phyloP scores from a whole-genome alignment of 2,113 vertebrate genomes.

The Dromiciops gliroides region DNA sequence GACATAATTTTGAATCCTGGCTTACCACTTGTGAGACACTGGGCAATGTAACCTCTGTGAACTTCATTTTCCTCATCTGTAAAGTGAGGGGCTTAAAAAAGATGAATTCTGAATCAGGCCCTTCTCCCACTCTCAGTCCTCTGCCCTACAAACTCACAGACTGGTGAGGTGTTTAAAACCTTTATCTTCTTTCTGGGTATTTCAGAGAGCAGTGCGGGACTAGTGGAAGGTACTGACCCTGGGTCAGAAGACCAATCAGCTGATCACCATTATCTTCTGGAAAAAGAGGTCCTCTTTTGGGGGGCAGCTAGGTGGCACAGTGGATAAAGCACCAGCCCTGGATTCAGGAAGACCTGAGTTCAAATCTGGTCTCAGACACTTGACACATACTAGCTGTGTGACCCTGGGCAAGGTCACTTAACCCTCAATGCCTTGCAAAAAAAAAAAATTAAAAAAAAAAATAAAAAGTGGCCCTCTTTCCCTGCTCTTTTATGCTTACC shows the following conservation, averaged over 20 bases:
- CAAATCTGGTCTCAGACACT: too few relatives aligned
- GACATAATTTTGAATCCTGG: neutral
- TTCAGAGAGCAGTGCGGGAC: neutral
- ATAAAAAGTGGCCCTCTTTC: neutral
- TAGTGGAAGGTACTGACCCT: neutral
- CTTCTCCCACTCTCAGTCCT: neutral
- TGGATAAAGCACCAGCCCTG: too few relatives aligned
- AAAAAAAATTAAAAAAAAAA: too few relatives aligned
- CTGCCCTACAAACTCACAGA: neutral
- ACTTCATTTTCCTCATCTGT: neutral
- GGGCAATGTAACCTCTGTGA: neutral
- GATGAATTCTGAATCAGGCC: neutral
- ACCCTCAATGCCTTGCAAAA: too few relatives aligned
- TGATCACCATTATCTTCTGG: constrained; percentile 11
- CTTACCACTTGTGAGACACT: neutral
- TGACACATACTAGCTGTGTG: too few relatives aligned
- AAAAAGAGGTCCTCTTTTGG: neutral
- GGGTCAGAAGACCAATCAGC: neutral
- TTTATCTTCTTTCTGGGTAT: neutral
- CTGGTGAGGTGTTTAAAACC: neutral
- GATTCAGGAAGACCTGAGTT: too few relatives aligned
- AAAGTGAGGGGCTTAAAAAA: neutral
- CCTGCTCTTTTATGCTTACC: neutral
- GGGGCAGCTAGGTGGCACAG: too few relatives aligned
- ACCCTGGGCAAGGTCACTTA: too few relatives aligned